Base-by-base conservation (phyloP, 2,888 invertebrate genomes). In the Stenurella melanura region DNA sequence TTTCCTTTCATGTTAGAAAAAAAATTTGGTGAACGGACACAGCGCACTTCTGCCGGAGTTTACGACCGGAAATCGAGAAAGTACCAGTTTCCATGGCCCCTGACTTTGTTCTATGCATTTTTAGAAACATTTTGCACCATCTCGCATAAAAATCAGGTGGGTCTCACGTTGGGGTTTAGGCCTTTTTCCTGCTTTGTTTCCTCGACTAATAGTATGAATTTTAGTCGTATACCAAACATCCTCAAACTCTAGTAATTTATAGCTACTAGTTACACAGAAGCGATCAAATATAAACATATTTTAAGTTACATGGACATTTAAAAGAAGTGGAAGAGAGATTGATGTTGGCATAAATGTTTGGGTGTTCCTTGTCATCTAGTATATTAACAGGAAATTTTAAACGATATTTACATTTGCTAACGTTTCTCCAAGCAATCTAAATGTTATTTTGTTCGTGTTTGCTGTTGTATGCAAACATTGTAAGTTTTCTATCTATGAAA, bases 401-500 rank as follows among this genome's bases (percentile, higher is more conserved):
- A 42, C 56, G 73, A 56, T 64, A 73, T 73, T 73, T 73, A 64
- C 63, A 73, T 73, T 64, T 58, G 12, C 70, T 42, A 70, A 19
- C 60, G 38, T 70, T 70, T 38, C 58, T 57, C 64, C 54, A 18
- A 73, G 57, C 57, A 42, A 70, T 70, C 19, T 70, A 70, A 70
- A 70, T 26, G 60, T 70, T 60, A 58, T 69, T 57, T 57, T 58
- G 30, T 34, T 17, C 56, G 42, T 64, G 64, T 67, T 69, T 69
- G 30, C 19, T 58, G 50, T 30, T 69, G 34, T 34, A 68, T 70
- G 66, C 60, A 74, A 60, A 74, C 74, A 54, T 17, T 34, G 67
- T 68, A 66, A 57, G 71, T 75, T 77, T 73, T 63, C 50, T 68
- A 73, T 77, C 74, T 58, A 54, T 42, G 56, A 58, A 54, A 50